Evolutionary conservation across 2,797 vertebrate genomes (phyloP).

Genomic region (Sebastes alutus): DNA sequence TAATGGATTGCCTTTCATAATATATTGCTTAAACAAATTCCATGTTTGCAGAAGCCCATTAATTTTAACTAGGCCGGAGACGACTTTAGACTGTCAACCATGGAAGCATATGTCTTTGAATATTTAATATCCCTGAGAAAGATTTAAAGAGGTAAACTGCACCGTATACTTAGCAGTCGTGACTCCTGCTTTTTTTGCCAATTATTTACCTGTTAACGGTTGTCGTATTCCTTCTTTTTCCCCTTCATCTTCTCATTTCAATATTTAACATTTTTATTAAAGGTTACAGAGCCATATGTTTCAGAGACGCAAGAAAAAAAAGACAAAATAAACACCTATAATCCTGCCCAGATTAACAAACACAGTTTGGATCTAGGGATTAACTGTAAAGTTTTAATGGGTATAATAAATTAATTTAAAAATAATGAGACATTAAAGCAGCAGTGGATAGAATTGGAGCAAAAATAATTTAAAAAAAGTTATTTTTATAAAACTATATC

Average conservation of each 20-base stretch:
- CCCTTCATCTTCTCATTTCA: not conserved
- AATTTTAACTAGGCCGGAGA: slow-evolving; percentile 12
- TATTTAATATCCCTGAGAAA: slow-evolving; percentile 2
- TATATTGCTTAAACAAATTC: slow-evolving; percentile 6
- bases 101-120: slow-evolving; percentile 3
- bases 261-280: not conserved
- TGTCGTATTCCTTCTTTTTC: not conserved
- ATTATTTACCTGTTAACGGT: not conserved
- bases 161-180: not conserved
- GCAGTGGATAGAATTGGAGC: too few species aligned
- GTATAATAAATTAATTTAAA: not conserved
- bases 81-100: slow-evolving; percentile 9
- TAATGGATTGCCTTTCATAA: slow-evolving; percentile 19
- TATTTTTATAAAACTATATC: too few species aligned
- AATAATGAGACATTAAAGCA: not conserved
- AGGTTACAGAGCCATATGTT: not conserved
- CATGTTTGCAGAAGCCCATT: slow-evolving; percentile 18
- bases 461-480: too few species aligned
- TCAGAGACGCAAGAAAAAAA: not conserved
- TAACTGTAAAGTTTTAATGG: not conserved
- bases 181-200: not conserved
- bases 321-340: not conserved
- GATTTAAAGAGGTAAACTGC: not conserved
- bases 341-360: not conserved
- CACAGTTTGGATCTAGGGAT: not conserved